These are phyloP conservation scores for Philypnodon macrostomus DNA, from an alignment of 2,797 vertebrate genomes.

Conservation along the genomic window DNA sequence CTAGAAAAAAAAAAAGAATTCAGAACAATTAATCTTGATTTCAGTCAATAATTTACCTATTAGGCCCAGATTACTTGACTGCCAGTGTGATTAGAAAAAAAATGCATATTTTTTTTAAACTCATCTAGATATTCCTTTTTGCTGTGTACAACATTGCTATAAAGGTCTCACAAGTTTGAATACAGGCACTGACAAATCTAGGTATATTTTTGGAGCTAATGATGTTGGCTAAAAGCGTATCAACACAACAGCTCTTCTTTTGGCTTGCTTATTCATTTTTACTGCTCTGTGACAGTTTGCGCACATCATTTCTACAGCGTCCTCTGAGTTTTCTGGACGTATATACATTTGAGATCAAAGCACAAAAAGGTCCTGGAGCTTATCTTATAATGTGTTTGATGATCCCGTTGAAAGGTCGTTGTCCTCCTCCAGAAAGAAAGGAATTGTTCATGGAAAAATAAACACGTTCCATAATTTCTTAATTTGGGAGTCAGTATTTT, in stretches of 20 bases:
- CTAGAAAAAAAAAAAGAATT: too few relatives aligned
- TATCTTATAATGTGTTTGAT: constrained; percentile 4
- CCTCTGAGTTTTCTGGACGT: constrained; percentile 6
- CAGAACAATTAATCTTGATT: too few relatives aligned
- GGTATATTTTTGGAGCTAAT: constrained; percentile 10
- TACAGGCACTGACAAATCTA: constrained; percentile 9
- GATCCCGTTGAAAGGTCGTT: constrained; percentile 9
- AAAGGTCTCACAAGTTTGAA: constrained; percentile 4
- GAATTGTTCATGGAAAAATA: constrained; percentile 11
- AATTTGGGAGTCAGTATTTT: too few relatives aligned
- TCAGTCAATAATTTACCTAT: too few relatives aligned
- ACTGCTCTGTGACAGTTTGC: constrained; percentile 29
- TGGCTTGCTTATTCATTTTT: constrained; percentile 5
- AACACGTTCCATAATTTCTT: constrained; percentile 33
- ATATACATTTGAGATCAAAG: constrained; percentile 9
- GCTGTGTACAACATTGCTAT: constrained; percentile 1
- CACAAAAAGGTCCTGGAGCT: constrained; percentile 11
- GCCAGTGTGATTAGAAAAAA: too few relatives aligned
- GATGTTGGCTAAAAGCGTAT: constrained; percentile 4
- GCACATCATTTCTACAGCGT: constrained; percentile 20
- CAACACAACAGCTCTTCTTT: constrained; percentile 27
- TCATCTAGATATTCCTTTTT: too few relatives aligned
- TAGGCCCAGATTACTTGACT: too few relatives aligned
- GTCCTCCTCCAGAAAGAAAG: constrained; percentile 9
- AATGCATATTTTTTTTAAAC: too few relatives aligned